Percentiles rank a stretch among this genome's conserved stretches.
Conservation (phyloP, 2,113 vertebrate species). For the Mus pahari region DNA sequence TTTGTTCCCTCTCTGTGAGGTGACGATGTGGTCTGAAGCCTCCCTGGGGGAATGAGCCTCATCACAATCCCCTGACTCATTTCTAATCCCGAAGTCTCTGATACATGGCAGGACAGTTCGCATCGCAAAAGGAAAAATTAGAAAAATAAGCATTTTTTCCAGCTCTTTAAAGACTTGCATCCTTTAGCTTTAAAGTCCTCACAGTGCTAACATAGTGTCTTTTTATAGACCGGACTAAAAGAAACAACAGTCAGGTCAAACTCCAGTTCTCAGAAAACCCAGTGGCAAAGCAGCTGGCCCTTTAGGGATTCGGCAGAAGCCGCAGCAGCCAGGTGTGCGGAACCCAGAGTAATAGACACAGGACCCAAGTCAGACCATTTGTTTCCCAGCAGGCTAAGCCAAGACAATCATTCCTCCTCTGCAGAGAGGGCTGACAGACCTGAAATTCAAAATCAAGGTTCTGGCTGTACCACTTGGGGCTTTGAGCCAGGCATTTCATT, state of each 20-base stretch:
- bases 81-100: not conserved
- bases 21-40: not conserved
- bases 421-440: not conserved
- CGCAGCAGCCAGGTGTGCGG: accelerated
- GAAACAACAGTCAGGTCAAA: not conserved
- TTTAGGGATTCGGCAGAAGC: not conserved
- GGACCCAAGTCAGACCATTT: accelerated
- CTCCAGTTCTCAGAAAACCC: not conserved
- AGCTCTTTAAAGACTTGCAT: not conserved
- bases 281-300: accelerated
- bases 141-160: slow-evolving; percentile 4
- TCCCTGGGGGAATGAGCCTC: not conserved
- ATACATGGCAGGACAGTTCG: not conserved
- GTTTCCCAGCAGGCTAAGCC: not conserved
- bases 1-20: not conserved
- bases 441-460: not conserved
- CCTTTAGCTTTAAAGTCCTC: not conserved
- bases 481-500: not conserved
- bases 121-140: not conserved
- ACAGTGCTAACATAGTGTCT: no score
- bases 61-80: not conserved
- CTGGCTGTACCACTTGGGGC: not conserved
- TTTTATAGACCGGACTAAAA: not conserved
- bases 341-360: accelerated
- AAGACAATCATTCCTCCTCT: no score